Evolutionary conservation across 2,888 invertebrate species (phyloP), one percentile per base, ranked within the genome.

Genomic region (Ophion slaviceki): DNA sequence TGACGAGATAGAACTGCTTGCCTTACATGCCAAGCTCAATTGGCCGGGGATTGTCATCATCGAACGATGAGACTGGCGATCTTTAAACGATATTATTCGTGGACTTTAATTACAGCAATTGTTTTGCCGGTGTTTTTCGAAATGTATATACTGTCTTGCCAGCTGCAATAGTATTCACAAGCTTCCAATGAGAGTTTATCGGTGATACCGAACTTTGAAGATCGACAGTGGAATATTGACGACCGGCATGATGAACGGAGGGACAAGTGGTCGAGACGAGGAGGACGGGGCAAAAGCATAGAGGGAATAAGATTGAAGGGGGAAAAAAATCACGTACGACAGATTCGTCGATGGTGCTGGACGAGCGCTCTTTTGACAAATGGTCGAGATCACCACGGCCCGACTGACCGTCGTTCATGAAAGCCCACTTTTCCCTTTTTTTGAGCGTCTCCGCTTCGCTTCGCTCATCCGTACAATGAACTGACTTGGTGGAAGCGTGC

Each of bases 341-440:
- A 74, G 77, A 85, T 85, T 85, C 84, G 81, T 85, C 77, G 84
- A 85, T 74, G 71, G 84, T 36, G 28, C 72, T 81, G 62, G 68
- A 67, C 72, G 84, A 77, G 74, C 77, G 78, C 81, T 66, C 78
- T 78, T 85, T 81, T 81, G 84, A 81, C 84, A 81, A 85, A 85
- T 85, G 72, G 72, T 85, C 84, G 62, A 81, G 77, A 80, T 80
- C 76, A 61, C 77, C 77, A 61, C 20, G 45, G 57, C 77, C 81
- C 72, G 45, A 17, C 71, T 78, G 67, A 74, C 62, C 81, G 59
- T 57, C 36, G 74, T 40, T 74, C 79, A 68, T 70, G 83, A 79
- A 75, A 53, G 81, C 32, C 77, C 72, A 62, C 84, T 53, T 40
- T 62, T 80, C 75, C 71, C 80, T 64, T 80, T 61, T 77, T 20